phyloP scores from a whole-genome alignment of 2,797 vertebrate species.

The Acanthurus leucopareius region DNA sequence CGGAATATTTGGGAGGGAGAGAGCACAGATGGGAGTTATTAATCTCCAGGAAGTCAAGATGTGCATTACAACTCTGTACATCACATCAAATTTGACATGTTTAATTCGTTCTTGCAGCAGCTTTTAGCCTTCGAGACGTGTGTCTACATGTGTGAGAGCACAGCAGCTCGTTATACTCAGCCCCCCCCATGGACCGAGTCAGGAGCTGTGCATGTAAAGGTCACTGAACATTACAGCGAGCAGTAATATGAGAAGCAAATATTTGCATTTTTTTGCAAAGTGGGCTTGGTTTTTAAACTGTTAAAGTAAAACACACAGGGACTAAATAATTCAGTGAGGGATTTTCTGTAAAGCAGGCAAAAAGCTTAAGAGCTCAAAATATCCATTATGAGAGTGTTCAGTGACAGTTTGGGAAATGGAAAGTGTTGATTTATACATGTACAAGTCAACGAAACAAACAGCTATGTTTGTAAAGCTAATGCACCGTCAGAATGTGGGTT shows the following conservation, averaged over 20 bases:
- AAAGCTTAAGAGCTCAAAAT: constrained; percentile 21
- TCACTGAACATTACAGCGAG: constrained; percentile 25
- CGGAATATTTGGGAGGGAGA: neutral
- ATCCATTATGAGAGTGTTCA: constrained; percentile 24
- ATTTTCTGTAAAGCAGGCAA: constrained; percentile 28
- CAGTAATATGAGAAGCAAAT: constrained; percentile 38
- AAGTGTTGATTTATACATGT: constrained; percentile 55
- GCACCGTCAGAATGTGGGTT: constrained; percentile 38
- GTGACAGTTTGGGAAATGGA: constrained; percentile 38
- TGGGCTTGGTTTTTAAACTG: constrained; percentile 31
- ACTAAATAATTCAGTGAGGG: constrained; percentile 49
- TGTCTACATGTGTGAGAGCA: constrained; percentile 1
- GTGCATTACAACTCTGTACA: neutral
- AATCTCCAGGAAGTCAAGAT: neutral
- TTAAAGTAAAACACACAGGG: constrained; percentile 30
- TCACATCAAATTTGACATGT: neutral
- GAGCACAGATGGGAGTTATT: neutral
- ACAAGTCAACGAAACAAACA: constrained; percentile 56
- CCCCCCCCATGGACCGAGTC: constrained; percentile 10
- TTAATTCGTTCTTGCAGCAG: constrained; percentile 2
- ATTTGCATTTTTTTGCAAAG: constrained; percentile 41
- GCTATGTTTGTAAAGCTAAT: constrained; percentile 53
- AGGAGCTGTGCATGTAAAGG: constrained; percentile 11
- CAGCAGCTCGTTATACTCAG: neutral
- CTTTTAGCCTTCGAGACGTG: constrained; percentile 8